phyloP scores from a whole-genome alignment of 1,140 invertebrate genomes.

The Drosophila varians region DNA sequence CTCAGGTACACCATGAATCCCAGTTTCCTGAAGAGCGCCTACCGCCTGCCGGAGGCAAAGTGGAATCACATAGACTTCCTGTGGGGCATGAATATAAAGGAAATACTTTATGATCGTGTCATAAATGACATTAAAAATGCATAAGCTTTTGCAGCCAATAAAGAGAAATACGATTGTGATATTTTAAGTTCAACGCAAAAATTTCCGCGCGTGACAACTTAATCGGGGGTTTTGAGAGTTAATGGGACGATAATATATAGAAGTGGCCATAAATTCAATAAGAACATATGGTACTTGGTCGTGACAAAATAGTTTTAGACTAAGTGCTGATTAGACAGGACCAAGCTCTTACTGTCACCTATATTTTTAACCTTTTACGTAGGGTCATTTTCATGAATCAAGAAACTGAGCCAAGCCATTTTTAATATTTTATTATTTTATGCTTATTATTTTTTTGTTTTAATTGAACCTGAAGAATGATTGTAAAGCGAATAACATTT shows the following conservation, averaged over 20 bases:
- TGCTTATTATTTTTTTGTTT: background rate
- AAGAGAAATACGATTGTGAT: constrained; percentile 33
- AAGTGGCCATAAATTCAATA: constrained; percentile 28
- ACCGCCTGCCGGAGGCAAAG: constrained; percentile 85
- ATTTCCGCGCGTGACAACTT: background rate
- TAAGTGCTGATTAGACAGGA: background rate
- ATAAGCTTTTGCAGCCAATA: constrained; percentile 34
- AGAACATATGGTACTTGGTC: constrained; percentile 8
- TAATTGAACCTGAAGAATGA: no score
- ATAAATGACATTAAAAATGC: constrained; percentile 64
- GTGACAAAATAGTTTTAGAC: constrained; percentile 3
- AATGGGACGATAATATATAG: constrained; percentile 13
- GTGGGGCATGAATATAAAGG: constrained; percentile 86
- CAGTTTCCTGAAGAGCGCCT: constrained; percentile 38
- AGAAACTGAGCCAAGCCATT: background rate
- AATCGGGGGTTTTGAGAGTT: constrained; percentile 12
- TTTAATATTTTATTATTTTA: background rate
- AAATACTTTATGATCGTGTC: constrained; percentile 85
- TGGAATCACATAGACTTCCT: constrained; percentile 91
- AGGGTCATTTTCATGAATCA: background rate
- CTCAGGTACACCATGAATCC: constrained; percentile 76
- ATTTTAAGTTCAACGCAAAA: background rate
- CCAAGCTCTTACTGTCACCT: background rate
- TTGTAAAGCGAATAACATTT: background rate
- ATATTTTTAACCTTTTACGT: background rate